A percentile compares a stretch with the other conserved stretches of the same genome.
phyloP scores from a whole-genome alignment of 2,797 vertebrate genomes.

The Arrhamphus sclerolepis region DNA sequence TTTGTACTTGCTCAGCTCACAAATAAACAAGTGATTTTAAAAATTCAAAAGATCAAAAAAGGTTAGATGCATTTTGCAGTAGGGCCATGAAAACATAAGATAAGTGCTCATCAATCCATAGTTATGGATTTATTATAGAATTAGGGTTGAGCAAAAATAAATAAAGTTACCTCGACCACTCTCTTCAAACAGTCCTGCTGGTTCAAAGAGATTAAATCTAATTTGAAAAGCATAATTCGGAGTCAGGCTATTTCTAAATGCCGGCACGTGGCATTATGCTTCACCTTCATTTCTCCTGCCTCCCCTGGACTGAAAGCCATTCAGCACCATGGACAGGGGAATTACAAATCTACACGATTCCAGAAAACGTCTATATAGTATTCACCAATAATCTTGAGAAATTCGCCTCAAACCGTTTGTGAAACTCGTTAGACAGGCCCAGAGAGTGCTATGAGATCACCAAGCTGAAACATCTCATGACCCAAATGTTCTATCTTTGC shows the following conservation, averaged over 20 bases:
- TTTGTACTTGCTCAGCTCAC: too few relatives aligned
- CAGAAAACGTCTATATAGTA: too few relatives aligned
- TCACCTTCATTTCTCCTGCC: conserved; percentile 47
- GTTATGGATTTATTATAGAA: conserved; percentile 10
- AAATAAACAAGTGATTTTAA: neutral
- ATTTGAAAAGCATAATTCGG: conserved; percentile 15
- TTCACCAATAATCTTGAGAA: neutral
- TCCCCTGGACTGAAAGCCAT: conserved; percentile 10
- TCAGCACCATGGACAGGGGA: conserved; percentile 56
- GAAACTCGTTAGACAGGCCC: conserved; percentile 13
- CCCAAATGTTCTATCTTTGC: conserved; percentile 39
- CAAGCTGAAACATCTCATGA: conserved; percentile 21
- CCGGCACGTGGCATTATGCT: conserved; percentile 24
- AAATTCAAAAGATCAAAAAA: neutral
- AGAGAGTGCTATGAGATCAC: conserved; percentile 8
- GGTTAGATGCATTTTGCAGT: neutral
- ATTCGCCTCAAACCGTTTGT: conserved; percentile 10
- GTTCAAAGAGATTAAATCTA: conserved; percentile 34
- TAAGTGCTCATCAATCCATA: conserved; percentile 1
- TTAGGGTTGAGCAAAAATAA: conserved; percentile 4
- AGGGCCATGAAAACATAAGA: neutral
- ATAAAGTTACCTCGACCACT: neutral
- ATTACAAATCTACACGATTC: neutral
- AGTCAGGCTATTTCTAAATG: conserved; percentile 29
- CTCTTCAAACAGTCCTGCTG: conserved; percentile 3